Evolutionary conservation across 64 coral and sea anemone genomes (phyloP).

Genomic region (Montipora capricornis): DNA sequence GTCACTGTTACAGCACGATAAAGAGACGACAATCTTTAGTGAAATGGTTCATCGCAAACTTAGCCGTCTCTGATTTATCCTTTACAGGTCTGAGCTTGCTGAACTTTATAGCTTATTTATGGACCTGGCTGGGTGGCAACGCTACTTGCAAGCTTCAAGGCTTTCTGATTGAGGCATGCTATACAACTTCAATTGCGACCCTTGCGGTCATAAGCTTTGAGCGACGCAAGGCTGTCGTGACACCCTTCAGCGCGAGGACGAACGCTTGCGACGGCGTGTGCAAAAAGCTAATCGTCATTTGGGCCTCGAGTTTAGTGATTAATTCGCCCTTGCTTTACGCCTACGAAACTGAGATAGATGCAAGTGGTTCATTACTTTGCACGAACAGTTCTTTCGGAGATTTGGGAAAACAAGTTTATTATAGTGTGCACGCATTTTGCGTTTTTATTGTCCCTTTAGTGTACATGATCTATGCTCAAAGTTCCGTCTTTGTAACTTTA

Average conservation of each 20-base stretch:
- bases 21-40: constrained; percentile 17
- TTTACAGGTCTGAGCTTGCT: constrained; percentile 43
- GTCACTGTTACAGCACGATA: not conserved
- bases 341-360: not conserved
- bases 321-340: not conserved
- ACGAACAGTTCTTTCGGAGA: not conserved
- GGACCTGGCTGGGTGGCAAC: constrained; percentile 55
- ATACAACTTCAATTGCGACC: constrained; percentile 51
- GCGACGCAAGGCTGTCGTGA: not conserved
- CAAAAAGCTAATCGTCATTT: not conserved
- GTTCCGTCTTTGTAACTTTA: constrained; percentile 12
- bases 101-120: not conserved
- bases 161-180: constrained; percentile 50
- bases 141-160: constrained; percentile 46
- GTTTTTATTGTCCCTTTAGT: constrained; percentile 26
- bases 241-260: not conserved
- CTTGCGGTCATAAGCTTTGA: constrained; percentile 44
- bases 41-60: constrained; percentile 51
- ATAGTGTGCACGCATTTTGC: constrained; percentile 17
- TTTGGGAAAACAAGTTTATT: not conserved
- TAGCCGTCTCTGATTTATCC: constrained; percentile 46
- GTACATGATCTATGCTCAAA: constrained; percentile 36
- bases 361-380: not conserved
- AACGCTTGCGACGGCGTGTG: not conserved
- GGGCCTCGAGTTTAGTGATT: not conserved